These are phyloP conservation scores for Glossophaga mutica DNA, from an alignment of 2,797 vertebrate species.

Conservation along the genomic window DNA sequence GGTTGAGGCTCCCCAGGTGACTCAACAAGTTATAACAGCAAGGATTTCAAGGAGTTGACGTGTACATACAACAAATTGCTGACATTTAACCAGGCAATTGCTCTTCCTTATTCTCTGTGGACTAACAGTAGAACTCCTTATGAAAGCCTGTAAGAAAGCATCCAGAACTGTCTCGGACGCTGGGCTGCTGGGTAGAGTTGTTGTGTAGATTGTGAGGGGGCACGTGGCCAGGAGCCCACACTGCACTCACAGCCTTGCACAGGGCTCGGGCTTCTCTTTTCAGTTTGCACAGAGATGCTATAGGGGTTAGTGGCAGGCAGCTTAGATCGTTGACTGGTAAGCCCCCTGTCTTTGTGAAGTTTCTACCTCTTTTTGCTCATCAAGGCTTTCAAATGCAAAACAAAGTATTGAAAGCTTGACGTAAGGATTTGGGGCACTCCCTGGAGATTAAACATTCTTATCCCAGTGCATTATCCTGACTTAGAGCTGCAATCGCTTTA, in stretches of 20 bases:
- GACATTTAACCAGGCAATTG: rapidly evolving
- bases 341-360: not conserved
- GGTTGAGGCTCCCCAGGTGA: not conserved
- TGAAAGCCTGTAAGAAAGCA: not conserved
- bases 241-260: not conserved
- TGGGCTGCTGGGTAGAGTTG: not conserved
- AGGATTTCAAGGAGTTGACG: not conserved
- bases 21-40: not conserved
- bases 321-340: not conserved
- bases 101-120: not conserved
- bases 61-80: not conserved
- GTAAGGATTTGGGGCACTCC: not conserved
- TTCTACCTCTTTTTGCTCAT: not conserved
- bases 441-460: not conserved
- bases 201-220: not conserved
- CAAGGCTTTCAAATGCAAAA: not conserved
- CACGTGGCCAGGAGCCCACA: not conserved
- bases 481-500: not conserved
- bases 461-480: not conserved
- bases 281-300: not conserved
- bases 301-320: not conserved
- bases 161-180: not conserved
- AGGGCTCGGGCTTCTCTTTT: not conserved
- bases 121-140: not conserved
- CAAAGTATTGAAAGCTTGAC: not conserved